These are phyloP conservation scores for Brachionus rotundiformis DNA, from an alignment of 1,140 invertebrate genomes.

Conservation along the genomic window DNA sequence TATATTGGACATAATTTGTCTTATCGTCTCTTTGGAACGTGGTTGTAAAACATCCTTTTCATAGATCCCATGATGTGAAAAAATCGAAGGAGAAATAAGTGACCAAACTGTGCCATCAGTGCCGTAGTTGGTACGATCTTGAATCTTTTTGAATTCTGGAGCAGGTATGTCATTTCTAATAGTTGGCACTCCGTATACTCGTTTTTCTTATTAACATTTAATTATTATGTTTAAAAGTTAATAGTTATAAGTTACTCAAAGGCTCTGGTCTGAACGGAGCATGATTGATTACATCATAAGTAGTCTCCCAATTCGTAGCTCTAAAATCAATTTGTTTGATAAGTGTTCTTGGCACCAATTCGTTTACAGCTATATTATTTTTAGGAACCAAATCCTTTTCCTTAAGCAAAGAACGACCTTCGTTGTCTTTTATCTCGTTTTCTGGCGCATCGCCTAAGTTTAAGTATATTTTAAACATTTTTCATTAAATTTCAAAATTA, in stretches of 20 bases:
- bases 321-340: slow-evolving; percentile 15
- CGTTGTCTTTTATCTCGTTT: slow-evolving; percentile 32
- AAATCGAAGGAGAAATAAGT: slow-evolving; percentile 60
- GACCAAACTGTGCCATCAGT: slow-evolving; percentile 61
- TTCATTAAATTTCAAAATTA: neutral
- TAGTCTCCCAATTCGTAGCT: slow-evolving; percentile 35
- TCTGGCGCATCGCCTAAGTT: neutral
- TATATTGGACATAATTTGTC: neutral
- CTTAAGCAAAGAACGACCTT: slow-evolving; percentile 31
- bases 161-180: slow-evolving; percentile 60
- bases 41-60: slow-evolving; percentile 62
- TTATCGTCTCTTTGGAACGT: slow-evolving; percentile 59
- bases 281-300: slow-evolving; percentile 49
- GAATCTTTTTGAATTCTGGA: slow-evolving; percentile 58
- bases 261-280: slow-evolving; percentile 47
- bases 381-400: slow-evolving; percentile 21
- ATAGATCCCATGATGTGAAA: slow-evolving; percentile 59
- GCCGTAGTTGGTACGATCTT: slow-evolving; percentile 61
- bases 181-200: slow-evolving; percentile 62
- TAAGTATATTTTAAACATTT: neutral
- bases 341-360: slow-evolving; percentile 16
- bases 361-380: slow-evolving; percentile 9
- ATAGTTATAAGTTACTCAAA: neutral
- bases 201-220: slow-evolving; percentile 52
- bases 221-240: neutral